Conservation (phyloP, 1,140 invertebrate species). For the Lepidotrigona ventralis region DNA sequence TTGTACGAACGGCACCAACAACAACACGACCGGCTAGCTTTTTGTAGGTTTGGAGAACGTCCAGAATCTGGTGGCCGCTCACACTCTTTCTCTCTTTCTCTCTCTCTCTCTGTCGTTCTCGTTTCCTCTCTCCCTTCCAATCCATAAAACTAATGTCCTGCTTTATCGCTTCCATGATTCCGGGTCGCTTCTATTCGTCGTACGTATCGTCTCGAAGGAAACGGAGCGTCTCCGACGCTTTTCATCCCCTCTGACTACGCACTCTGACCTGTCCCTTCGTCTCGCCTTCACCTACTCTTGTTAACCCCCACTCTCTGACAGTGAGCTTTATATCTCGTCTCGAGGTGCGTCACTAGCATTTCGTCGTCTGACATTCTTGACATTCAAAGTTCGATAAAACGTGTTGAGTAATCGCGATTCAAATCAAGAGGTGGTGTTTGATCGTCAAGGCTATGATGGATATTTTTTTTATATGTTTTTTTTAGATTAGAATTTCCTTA, state of each 20-base stretch:
- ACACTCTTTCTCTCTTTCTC: too few relatives aligned
- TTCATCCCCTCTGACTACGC: not conserved
- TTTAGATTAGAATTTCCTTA: too few relatives aligned
- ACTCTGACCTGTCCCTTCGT: not conserved
- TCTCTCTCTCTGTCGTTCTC: too few relatives aligned
- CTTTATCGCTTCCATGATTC: conserved; percentile 53
- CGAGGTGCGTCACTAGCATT: too few relatives aligned
- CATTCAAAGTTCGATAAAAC: too few relatives aligned
- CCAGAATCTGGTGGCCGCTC: conserved; percentile 36
- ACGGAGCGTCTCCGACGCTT: not conserved
- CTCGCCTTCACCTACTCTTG: not conserved
- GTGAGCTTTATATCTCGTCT: too few relatives aligned
- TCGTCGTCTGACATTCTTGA: too few relatives aligned
- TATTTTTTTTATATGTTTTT: too few relatives aligned
- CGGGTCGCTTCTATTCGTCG: conserved; percentile 1
- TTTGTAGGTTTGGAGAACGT: conserved; percentile 58
- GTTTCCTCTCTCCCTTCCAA: conserved; percentile 48
- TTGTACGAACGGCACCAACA: conserved; percentile 13
- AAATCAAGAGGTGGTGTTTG: too few relatives aligned
- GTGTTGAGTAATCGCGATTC: too few relatives aligned
- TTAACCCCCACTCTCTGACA: too few relatives aligned
- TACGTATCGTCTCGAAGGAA: not conserved
- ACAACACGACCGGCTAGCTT: conserved; percentile 9
- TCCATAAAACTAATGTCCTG: conserved; percentile 64
- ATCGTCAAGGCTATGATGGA: too few relatives aligned